These are phyloP conservation scores for Argyresthia goedartella DNA, from an alignment of 2,888 invertebrate genomes.

Conservation along the genomic window DNA sequence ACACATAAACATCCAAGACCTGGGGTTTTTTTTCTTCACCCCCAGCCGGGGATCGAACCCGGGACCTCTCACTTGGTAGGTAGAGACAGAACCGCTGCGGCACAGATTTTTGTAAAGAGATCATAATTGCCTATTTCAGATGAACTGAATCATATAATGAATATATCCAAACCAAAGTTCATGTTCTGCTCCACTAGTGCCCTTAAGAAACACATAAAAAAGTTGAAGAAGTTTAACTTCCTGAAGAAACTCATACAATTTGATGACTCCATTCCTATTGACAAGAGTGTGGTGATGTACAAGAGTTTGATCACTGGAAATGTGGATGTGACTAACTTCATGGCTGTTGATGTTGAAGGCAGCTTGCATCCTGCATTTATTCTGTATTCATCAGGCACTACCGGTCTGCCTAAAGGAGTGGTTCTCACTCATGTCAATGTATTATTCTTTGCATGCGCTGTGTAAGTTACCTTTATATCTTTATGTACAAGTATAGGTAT, in stretches of 20 bases:
- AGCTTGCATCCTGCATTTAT: conserved; percentile 73
- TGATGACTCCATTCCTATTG: conserved; percentile 58
- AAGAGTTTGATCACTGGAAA: conserved; percentile 35
- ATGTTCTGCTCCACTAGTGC: conserved; percentile 76
- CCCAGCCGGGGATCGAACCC: no score
- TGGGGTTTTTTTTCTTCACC: no score
- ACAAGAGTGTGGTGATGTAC: conserved; percentile 45
- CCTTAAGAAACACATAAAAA: conserved; percentile 67
- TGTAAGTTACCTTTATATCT: no score
- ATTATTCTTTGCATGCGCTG: no score
- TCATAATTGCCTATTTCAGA: no score
- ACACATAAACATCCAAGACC: no score
- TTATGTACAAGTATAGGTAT: no score
- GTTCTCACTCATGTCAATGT: conserved; percentile 79
- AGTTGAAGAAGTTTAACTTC: conserved; percentile 61
- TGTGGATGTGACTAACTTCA: conserved; percentile 37
- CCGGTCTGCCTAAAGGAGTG: conserved; percentile 84
- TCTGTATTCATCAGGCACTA: conserved; percentile 86
- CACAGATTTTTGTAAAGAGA: no score
- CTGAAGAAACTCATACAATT: conserved; percentile 71
- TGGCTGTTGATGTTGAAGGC: conserved; percentile 63
- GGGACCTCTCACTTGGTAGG: no score
- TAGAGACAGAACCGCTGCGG: no score
- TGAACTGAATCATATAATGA: conserved; percentile 77
- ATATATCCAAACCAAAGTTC: conserved; percentile 77